Percentiles rank a stretch among this genome's conserved stretches.
Evolutionary conservation across 1,140 invertebrate species (phyloP).

Genomic region (Drosophila kanapiae): DNA sequence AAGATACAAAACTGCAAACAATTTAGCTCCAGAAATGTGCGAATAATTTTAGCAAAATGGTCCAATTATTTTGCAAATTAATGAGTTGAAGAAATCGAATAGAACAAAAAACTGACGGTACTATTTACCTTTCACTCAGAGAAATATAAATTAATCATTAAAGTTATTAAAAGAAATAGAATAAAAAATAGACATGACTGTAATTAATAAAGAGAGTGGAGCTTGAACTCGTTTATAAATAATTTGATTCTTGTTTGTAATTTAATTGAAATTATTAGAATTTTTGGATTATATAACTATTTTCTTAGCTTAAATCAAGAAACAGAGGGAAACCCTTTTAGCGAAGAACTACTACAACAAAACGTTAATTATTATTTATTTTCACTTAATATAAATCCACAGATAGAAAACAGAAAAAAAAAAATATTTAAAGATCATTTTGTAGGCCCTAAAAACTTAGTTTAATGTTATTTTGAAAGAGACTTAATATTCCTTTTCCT

Average conservation of each 20-base stretch:
- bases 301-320: no score
- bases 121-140: constrained; percentile 10
- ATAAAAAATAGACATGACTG: background rate
- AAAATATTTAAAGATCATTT: background rate
- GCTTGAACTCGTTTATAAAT: no score
- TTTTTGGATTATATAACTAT: background rate
- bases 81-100: background rate
- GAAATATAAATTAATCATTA: constrained; percentile 3
- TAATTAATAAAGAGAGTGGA: background rate
- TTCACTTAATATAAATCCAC: background rate
- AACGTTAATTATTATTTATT: background rate
- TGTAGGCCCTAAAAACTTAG: background rate
- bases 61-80: constrained; percentile 8
- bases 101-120: background rate
- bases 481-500: background rate
- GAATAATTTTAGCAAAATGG: constrained; percentile 16
- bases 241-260: background rate
- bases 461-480: background rate
- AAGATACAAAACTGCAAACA: background rate
- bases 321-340: background rate
- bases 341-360: background rate
- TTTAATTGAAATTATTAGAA: background rate
- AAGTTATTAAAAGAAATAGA: background rate
- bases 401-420: background rate
- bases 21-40: constrained; percentile 2